A percentile compares a stretch with the other conserved stretches of the same genome.
These are phyloP conservation scores for Leptinotarsa undecemlineata DNA, from an alignment of 1,140 invertebrate genomes.

Conservation along the genomic window DNA sequence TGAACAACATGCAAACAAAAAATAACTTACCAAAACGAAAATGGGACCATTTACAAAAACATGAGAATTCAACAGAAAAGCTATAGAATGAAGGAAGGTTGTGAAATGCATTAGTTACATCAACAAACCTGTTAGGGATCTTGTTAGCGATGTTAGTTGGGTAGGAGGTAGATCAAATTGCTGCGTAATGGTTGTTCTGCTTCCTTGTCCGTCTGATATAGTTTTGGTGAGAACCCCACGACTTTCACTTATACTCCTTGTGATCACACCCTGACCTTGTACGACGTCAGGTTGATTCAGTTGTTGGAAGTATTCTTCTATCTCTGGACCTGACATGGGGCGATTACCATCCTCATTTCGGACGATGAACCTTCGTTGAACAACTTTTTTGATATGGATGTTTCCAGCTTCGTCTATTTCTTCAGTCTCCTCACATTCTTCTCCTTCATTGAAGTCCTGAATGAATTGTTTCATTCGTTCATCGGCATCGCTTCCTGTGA, in stretches of 20 bases:
- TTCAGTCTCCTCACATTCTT: slow-evolving; percentile 58
- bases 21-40: slow-evolving; percentile 37
- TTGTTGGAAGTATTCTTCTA: slow-evolving; percentile 38
- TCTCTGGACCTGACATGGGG: slow-evolving; percentile 32
- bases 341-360: slow-evolving; percentile 34
- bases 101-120: neutral
- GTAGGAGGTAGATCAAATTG: slow-evolving; percentile 30
- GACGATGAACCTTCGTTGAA: slow-evolving; percentile 59
- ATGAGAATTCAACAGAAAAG: neutral
- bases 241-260: slow-evolving; percentile 22
- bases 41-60: neutral
- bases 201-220: slow-evolving; percentile 28
- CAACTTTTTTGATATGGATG: slow-evolving; percentile 58
- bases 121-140: slow-evolving; percentile 40
- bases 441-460: slow-evolving; percentile 58
- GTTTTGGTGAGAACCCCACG: slow-evolving; percentile 29
- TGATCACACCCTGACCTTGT: slow-evolving; percentile 35
- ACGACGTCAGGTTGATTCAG: slow-evolving; percentile 36
- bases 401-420: slow-evolving; percentile 59
- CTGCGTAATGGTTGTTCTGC: slow-evolving; percentile 28
- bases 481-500: slow-evolving; percentile 60
- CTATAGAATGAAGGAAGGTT: neutral
- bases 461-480: slow-evolving; percentile 59
- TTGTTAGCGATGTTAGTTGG: slow-evolving; percentile 35
- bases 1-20: slow-evolving; percentile 41